Evolutionary conservation across 2,888 invertebrate genomes (phyloP).

Genomic region (Hypomecis punctinalis): DNA sequence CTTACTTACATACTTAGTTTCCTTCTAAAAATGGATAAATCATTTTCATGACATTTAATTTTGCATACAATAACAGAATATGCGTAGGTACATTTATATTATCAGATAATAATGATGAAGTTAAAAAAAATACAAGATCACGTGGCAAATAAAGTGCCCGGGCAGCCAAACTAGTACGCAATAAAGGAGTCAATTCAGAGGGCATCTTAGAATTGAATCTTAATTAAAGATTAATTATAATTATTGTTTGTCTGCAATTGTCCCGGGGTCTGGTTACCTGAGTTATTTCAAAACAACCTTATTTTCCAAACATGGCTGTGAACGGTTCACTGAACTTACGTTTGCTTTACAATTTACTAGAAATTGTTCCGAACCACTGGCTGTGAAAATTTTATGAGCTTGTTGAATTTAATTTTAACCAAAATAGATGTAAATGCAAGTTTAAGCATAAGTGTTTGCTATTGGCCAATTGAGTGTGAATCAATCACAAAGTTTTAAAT

Average conservation of each 20-base stretch:
- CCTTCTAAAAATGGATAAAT: too few relatives aligned
- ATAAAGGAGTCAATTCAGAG: slow-evolving; percentile 17
- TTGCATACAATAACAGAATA: too few relatives aligned
- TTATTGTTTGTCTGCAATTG: background rate
- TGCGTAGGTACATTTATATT: too few relatives aligned
- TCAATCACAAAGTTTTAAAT: background rate
- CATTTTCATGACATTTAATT: too few relatives aligned
- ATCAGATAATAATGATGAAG: too few relatives aligned
- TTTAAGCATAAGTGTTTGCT: background rate
- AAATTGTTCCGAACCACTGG: slow-evolving; percentile 10
- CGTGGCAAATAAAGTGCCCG: background rate
- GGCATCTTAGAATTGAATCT: slow-evolving; percentile 4
- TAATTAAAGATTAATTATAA: slow-evolving; percentile 8
- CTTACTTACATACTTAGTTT: too few relatives aligned
- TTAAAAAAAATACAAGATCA: background rate
- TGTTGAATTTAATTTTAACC: slow-evolving; percentile 5
- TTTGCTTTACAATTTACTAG: slow-evolving; percentile 6
- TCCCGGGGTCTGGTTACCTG: slow-evolving; percentile 9
- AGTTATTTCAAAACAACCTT: slow-evolving; percentile 14
- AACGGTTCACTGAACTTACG: slow-evolving; percentile 18
- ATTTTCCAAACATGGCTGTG: slow-evolving; percentile 4
- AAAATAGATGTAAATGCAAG: slow-evolving; percentile 2
- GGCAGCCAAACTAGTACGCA: background rate
- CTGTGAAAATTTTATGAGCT: slow-evolving; percentile 6
- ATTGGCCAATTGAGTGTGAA: background rate